Conservation (phyloP, 1,140 invertebrate species). For the Euwallacea fornicatus region DNA sequence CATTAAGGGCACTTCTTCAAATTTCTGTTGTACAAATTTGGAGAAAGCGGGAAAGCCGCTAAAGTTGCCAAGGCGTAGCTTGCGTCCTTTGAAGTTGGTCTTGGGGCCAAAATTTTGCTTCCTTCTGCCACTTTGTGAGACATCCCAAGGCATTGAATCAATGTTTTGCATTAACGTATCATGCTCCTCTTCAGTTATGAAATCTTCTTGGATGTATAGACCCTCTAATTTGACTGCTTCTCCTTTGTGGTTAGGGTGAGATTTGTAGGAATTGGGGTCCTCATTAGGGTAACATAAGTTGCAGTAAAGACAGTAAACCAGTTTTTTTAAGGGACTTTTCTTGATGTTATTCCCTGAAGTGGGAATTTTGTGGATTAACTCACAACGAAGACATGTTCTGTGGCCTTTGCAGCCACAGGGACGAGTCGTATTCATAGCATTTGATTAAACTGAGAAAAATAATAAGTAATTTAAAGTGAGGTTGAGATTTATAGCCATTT, state of each 20-base stretch:
- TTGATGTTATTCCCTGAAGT: not conserved
- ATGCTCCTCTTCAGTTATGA: constrained; percentile 76
- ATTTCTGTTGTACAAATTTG: constrained; percentile 80
- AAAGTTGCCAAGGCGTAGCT: constrained; percentile 78
- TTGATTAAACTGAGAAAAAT: too few relatives aligned
- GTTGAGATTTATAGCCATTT: too few relatives aligned
- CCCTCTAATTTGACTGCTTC: constrained; percentile 67
- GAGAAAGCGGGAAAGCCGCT: constrained; percentile 85
- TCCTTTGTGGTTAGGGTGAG: constrained; percentile 69
- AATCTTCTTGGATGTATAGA: constrained; percentile 73
- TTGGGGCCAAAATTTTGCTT: constrained; percentile 99
- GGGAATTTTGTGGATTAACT: constrained; percentile 66
- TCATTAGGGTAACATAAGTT: constrained; percentile 74
- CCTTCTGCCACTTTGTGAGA: constrained; percentile 92
- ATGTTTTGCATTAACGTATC: constrained; percentile 66
- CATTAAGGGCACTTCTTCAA: constrained; percentile 66
- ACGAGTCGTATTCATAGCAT: constrained; percentile 67
- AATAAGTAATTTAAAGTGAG: too few relatives aligned
- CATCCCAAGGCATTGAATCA: constrained; percentile 83
- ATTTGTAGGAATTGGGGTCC: constrained; percentile 61
- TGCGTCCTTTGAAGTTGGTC: constrained; percentile 96
- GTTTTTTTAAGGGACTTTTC: constrained; percentile 55
- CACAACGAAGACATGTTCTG: constrained; percentile 84
- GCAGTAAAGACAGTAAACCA: constrained; percentile 75
- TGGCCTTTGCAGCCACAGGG: constrained; percentile 92